Evolutionary conservation across 2,113 vertebrate species (phyloP).

Genomic region (Baryphthengus martii): DNA sequence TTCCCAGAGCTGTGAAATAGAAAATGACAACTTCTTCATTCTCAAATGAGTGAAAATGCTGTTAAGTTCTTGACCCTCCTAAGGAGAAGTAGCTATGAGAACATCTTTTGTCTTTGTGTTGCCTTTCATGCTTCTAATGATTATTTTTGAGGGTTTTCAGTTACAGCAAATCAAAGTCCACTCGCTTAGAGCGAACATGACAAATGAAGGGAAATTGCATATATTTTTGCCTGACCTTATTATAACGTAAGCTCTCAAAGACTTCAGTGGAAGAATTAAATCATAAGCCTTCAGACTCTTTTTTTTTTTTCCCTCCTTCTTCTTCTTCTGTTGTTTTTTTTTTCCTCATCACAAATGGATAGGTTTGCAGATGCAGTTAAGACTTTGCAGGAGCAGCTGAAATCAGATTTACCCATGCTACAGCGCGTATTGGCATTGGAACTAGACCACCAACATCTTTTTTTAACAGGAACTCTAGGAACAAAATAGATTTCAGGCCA

Average conservation of each 20-base stretch:
- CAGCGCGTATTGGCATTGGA: constrained; percentile 24
- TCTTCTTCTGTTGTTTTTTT: neutral
- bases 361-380: constrained; percentile 44
- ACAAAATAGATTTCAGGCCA: constrained; percentile 55
- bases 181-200: constrained; percentile 56
- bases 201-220: constrained; percentile 66
- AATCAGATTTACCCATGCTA: constrained; percentile 47
- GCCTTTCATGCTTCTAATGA: constrained; percentile 6
- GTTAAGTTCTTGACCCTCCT: constrained; percentile 16
- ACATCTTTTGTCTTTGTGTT: neutral
- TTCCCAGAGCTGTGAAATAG: constrained; percentile 4
- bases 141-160: neutral
- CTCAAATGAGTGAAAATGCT: neutral
- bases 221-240: constrained; percentile 57
- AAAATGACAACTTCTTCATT: neutral
- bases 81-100: constrained; percentile 1
- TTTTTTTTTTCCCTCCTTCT: too few species aligned
- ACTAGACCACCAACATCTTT: constrained; percentile 72
- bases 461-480: constrained; percentile 34
- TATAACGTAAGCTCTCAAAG: constrained; percentile 19
- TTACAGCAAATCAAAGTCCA: neutral
- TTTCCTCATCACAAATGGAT: neutral
- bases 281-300: neutral
- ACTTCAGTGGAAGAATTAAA: constrained; percentile 49
- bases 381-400: constrained; percentile 47